A percentile compares a stretch with the other conserved stretches of the same genome.
These are phyloP conservation scores for Gavia stellata DNA, from an alignment of 2,113 vertebrate species.

Conservation along the genomic window DNA sequence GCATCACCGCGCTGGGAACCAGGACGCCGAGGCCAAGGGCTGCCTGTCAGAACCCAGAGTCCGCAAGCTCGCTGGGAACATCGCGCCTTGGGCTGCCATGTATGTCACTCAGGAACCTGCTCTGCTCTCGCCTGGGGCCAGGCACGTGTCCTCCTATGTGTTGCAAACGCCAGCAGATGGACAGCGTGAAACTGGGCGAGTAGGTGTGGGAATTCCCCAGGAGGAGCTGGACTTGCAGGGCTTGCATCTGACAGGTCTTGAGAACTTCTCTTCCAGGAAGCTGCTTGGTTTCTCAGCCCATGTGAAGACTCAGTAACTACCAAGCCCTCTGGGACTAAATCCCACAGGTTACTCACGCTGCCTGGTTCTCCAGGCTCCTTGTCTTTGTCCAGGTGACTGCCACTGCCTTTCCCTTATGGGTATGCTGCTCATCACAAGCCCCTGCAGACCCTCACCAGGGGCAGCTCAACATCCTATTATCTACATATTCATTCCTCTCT, in stretches of 20 bases:
- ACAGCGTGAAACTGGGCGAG: rapidly evolving
- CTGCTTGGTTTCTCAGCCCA: background rate
- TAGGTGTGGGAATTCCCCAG: background rate
- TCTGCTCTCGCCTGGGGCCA: rapidly evolving
- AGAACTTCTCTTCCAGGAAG: background rate
- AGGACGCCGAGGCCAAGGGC: background rate
- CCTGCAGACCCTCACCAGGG: background rate
- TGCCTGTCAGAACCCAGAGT: background rate
- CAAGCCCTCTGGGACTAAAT: background rate
- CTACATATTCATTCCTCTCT: background rate
- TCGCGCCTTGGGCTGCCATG: rapidly evolving
- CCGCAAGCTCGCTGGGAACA: rapidly evolving
- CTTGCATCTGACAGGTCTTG: background rate
- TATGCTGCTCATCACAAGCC: background rate
- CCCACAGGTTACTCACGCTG: too few species aligned
- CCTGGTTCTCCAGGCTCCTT: background rate
- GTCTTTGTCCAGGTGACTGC: background rate
- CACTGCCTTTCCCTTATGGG: background rate
- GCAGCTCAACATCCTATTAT: background rate
- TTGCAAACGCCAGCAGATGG: rapidly evolving
- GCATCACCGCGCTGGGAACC: background rate
- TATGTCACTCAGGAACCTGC: background rate
- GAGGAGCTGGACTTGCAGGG: background rate
- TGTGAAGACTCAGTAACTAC: background rate
- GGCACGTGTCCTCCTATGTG: rapidly evolving